Evolutionary conservation across 2,888 invertebrate genomes (phyloP), one percentile per base, ranked within the genome.

Genomic region (Glomeris marginata): DNA sequence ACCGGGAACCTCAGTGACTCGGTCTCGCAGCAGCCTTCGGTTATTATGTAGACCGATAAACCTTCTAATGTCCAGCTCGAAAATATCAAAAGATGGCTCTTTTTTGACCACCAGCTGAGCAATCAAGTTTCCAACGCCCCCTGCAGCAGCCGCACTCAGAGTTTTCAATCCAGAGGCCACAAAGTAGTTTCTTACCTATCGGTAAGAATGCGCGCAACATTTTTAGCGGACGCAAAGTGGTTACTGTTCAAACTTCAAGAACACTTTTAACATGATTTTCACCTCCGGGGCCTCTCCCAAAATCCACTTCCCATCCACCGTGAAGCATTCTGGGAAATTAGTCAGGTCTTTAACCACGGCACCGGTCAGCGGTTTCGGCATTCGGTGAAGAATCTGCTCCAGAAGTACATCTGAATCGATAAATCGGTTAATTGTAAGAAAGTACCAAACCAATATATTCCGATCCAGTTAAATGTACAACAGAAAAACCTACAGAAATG

Each of bases 121-220:
- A 0, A 91, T 80, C 1, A 86, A 80, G 60, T 83, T 77, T 0
- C 94, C 95, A n/a, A 94, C 83, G 3, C 95, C 97, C 0, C 92
- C 94, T 0, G 92, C 90, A 8, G 90, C 85, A 1, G 87, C 85
- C 43, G 94, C 82, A n/a, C 95, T 95, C 33, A 88, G 83, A 0
- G 92, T 90, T 72, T 91, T 91, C 82, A 94, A 88, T 2, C 95
- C 97, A 37, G 92, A 88, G 0, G 94, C 91, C 38, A 97, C 81
- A 65, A 80, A 81, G 65, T 92, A 92, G 62, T 88, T 88, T 58
- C 77, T 74, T 59, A 91, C 80, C 83, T 85, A n/a, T n/a, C n/a
- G n/a, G n/a, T n/a, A n/a, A n/a, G n/a, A n/a, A n/a, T n/a, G n/a
- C n/a, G n/a, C n/a, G n/a, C n/a, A n/a, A 15, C 13, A 22, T 43